Evolutionary conservation across 2,797 vertebrate species (phyloP).

Genomic region (Spheniscus humboldti): DNA sequence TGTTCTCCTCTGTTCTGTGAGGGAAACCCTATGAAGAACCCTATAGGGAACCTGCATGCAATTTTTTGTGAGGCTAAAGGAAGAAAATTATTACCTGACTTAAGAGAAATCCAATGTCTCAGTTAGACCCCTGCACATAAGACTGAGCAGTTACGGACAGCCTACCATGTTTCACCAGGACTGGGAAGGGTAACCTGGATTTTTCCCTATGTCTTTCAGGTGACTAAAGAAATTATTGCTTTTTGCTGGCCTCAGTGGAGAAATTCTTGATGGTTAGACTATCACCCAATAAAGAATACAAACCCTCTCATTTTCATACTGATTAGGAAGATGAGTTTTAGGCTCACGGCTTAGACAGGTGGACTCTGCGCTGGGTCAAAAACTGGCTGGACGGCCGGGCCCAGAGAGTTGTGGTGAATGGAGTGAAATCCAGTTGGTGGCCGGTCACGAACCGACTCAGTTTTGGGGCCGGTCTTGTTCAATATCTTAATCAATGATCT

Average conservation of each 20-base stretch:
- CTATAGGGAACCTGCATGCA: background rate
- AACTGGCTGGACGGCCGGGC: no score
- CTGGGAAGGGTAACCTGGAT: background rate
- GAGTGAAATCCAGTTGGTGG: no score
- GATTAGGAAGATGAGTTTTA: background rate
- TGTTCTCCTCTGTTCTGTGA: background rate
- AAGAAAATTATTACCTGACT: background rate
- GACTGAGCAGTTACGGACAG: background rate
- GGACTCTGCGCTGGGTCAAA: no score
- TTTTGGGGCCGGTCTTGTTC: no score
- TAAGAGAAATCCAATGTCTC: background rate
- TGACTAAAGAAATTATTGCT: background rate
- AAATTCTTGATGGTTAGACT: background rate
- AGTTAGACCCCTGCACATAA: background rate
- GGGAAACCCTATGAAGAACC: background rate
- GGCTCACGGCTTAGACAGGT: no score
- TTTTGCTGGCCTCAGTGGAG: background rate
- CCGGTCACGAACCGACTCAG: no score
- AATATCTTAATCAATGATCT: no score
- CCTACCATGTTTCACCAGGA: background rate
- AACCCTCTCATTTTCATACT: background rate
- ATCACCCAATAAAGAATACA: background rate
- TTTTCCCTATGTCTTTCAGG: background rate
- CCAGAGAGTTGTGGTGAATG: no score
- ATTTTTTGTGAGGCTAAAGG: background rate